phyloP scores from a whole-genome alignment of 2,113 vertebrate genomes.

The Dissostichus mawsoni region DNA sequence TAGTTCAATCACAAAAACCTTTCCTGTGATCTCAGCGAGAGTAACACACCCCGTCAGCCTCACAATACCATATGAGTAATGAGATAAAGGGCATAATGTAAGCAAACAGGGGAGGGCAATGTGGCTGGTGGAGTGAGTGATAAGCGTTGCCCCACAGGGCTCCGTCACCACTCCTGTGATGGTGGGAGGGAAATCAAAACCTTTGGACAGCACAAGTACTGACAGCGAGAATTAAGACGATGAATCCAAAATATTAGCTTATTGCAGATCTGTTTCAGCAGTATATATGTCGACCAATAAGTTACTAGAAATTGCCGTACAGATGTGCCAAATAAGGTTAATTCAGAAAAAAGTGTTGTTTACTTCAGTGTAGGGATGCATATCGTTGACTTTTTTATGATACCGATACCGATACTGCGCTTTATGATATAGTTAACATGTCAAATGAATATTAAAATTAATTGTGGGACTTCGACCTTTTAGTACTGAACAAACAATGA shows the following conservation, averaged over 20 bases:
- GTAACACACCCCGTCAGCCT: conserved; percentile 44
- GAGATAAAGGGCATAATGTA: conserved; percentile 55
- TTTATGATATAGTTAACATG: too few species aligned
- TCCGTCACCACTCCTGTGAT: conserved; percentile 5
- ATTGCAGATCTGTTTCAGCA: background rate
- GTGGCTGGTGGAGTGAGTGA: conserved; percentile 18
- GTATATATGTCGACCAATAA: background rate
- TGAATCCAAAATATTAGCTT: background rate
- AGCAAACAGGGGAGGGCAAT: conserved; percentile 44
- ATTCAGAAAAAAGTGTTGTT: background rate
- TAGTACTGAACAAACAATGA: too few species aligned
- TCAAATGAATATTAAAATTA: too few species aligned
- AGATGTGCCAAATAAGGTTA: background rate
- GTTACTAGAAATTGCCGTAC: background rate
- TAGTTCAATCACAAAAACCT: conserved; percentile 43
- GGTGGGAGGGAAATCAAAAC: conserved; percentile 8
- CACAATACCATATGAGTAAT: conserved; percentile 55
- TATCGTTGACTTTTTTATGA: too few species aligned
- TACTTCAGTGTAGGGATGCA: too few species aligned
- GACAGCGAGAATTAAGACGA: background rate
- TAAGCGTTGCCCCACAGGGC: conserved; percentile 12
- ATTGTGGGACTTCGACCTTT: too few species aligned
- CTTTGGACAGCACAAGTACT: background rate
- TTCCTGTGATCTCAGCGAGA: conserved; percentile 61
- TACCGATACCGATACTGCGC: too few species aligned